These are phyloP conservation scores for Borostomias antarcticus DNA, from an alignment of 2,797 vertebrate genomes.

Conservation along the genomic window DNA sequence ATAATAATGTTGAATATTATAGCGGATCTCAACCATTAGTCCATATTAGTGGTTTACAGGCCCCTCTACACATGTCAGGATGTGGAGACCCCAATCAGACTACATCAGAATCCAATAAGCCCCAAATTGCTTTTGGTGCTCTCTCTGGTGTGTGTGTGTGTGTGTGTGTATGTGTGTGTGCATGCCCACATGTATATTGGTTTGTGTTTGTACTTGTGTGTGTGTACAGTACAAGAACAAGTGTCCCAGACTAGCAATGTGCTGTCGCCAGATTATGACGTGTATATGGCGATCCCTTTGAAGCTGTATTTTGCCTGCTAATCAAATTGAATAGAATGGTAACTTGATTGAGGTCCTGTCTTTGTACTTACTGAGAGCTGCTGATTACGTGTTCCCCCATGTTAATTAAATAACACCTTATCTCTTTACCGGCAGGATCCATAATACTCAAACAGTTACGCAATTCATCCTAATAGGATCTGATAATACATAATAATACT, in stretches of 20 bases:
- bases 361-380: background rate
- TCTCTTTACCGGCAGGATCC: constrained; percentile 1
- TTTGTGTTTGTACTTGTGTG: background rate
- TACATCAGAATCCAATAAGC: background rate
- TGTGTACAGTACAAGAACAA: background rate
- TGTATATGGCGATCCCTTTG: background rate
- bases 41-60: background rate
- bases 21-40: background rate
- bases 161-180: background rate
- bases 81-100: background rate
- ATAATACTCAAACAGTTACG: no score
- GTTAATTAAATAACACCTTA: background rate
- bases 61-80: background rate
- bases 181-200: no score
- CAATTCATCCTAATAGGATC: no score
- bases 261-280: background rate
- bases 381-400: background rate
- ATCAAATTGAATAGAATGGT: background rate
- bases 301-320: background rate
- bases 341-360: background rate
- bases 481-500: no score
- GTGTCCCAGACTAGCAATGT: no score
- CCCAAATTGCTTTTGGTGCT: background rate
- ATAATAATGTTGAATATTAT: no score
- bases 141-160: background rate